Percentiles rank a stretch among this genome's conserved stretches.
These are phyloP conservation scores for Diplolepis rosae DNA, from an alignment of 2,888 invertebrate species.

Conservation along the genomic window DNA sequence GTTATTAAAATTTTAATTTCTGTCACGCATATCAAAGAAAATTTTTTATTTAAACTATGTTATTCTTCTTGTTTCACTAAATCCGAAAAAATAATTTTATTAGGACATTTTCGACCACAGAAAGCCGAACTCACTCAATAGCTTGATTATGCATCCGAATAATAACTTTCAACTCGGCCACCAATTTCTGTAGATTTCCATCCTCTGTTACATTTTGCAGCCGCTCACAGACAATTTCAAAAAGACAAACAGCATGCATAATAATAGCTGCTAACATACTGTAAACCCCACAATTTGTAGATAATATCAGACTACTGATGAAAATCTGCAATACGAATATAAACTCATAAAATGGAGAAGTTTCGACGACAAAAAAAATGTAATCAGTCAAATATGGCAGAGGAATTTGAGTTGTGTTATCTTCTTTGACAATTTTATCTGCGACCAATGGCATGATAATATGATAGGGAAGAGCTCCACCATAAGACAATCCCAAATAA, in stretches of 20 bases:
- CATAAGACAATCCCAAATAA: constrained; percentile 63
- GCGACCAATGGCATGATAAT: constrained; percentile 61
- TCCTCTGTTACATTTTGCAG: constrained; percentile 19
- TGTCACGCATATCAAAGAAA: no score
- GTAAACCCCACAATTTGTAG: constrained; percentile 62
- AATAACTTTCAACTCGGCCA: constrained; percentile 32
- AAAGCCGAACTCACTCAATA: constrained; percentile 50
- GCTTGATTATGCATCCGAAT: constrained; percentile 50
- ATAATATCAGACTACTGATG: constrained; percentile 58
- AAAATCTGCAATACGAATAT: constrained; percentile 58
- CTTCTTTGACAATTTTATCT: constrained; percentile 52
- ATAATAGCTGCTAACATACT: constrained; percentile 58
- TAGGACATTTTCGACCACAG: no score
- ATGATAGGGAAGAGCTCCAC: constrained; percentile 67
- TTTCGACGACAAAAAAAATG: constrained; percentile 55
- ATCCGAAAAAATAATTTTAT: no score
- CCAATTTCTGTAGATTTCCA: constrained; percentile 8
- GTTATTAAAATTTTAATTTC: no score
- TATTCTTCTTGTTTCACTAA: no score
- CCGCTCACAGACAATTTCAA: constrained; percentile 55
- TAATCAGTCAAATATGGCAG: constrained; percentile 61
- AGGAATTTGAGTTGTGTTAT: constrained; percentile 58
- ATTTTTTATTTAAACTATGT: no score
- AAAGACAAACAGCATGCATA: constrained; percentile 60
- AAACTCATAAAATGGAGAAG: constrained; percentile 58